Evolutionary conservation across 2,113 vertebrate species (phyloP).

Genomic region (Lota lota): DNA sequence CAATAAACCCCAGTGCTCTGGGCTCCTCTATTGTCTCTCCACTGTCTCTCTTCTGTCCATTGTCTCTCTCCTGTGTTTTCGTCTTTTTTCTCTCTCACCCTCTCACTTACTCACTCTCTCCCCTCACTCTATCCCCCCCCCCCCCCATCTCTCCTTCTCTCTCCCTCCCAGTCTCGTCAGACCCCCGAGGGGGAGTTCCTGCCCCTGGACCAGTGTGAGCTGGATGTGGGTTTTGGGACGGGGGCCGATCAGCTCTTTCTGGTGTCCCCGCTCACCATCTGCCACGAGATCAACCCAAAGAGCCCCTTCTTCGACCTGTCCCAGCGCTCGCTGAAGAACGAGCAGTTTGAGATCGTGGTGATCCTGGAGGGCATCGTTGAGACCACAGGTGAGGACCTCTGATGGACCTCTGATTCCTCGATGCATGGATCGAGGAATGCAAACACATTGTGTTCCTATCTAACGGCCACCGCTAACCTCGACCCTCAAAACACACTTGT

Average conservation of each 20-base stretch:
- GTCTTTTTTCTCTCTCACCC: background rate
- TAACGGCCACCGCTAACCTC: too few species aligned
- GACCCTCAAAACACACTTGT: too few species aligned
- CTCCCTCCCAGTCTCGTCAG: constrained; percentile 80
- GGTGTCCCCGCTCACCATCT: constrained; percentile 88
- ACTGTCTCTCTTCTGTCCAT: too few species aligned
- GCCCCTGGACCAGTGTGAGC: constrained; percentile 86
- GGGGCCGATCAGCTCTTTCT: constrained; percentile 89
- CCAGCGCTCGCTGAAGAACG: constrained; percentile 81
- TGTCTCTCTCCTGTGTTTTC: too few species aligned
- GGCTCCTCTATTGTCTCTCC: too few species aligned
- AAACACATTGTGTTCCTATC: too few species aligned
- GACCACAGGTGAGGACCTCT: constrained; percentile 77
- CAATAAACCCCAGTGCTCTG: too few species aligned
- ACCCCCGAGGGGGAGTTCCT: constrained; percentile 89
- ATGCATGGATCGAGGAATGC: too few species aligned
- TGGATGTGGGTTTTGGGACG: constrained; percentile 88
- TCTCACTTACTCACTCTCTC: background rate
- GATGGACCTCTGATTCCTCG: too few species aligned
- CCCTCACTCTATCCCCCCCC: too few species aligned
- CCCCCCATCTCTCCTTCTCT: background rate
- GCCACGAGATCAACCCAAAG: constrained; percentile 86
- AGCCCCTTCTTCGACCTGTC: constrained; percentile 87
- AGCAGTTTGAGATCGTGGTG: constrained; percentile 88
- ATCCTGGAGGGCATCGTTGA: constrained; percentile 91